Base-by-base conservation (phyloP, 2,797 vertebrate species). In the Muraenolepis orangiensis region DNA sequence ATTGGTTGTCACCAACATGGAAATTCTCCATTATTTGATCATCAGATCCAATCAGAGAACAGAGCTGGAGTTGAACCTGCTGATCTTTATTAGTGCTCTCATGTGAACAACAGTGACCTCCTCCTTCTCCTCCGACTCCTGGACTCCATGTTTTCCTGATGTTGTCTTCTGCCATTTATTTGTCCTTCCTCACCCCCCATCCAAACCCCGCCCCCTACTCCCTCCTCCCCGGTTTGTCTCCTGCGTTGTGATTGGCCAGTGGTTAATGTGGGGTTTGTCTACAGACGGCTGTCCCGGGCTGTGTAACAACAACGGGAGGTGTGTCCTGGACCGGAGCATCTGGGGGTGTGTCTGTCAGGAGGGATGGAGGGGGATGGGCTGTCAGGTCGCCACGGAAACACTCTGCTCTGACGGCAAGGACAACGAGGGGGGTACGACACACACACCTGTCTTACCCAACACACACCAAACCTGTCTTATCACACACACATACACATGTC, bases 281-380 rank as follows among this genome's bases (percentile, higher is more conserved):
- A 92, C 95, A 99, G 98, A 99, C 90, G 97, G 98, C 77, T 99
- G 98, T 85, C 98, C 98, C 0, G 98, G 98, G 42, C 92, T 99
- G 80, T 99, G 98, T 89, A 99, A 99, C 91, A 98, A 96, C 94
- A 99, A 99, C 7, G 98, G 98, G 81, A 95, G 98, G 81, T 99
- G 98, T 81, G 96, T 97, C 0, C 91, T 99, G 91, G 98, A 99
- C 93, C 98, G 98, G 80, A 98, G 97, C 0, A 96, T 97, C 88
- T 99, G 98, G 98, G 97, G 98, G 78, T 99, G 98, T 73, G 95
- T 99, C 82, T 99, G 98, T 91, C 98, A 99, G 91, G 95, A 96
- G 0, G 98, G 98, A 34, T 99, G 98, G 97, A 94, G 98, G 87
- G 98, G 98, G 81, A 95, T 96, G 0, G 98, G 98, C 69, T 99